Conservation (phyloP, 92 coral and sea anemone genomes). For the Anthopleura xanthogrammica region DNA sequence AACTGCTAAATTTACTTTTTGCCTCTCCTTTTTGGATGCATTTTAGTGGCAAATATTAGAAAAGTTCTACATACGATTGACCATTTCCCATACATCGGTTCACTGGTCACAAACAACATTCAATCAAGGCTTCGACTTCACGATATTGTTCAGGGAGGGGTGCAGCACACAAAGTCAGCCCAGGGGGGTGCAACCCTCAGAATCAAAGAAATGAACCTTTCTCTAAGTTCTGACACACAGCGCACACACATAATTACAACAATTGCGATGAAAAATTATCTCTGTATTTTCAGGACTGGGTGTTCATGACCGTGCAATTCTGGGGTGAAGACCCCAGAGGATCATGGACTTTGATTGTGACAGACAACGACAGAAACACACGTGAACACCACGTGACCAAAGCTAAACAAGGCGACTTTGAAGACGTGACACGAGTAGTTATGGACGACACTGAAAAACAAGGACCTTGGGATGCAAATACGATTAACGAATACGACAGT, state of each 20-base stretch:
- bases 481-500: conserved; percentile 31
- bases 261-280: not conserved
- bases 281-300: conserved; percentile 60
- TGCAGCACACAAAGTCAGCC: too few species aligned
- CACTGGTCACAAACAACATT: too few species aligned
- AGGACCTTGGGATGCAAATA: conserved; percentile 25
- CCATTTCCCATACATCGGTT: too few species aligned
- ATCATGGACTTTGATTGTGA: conserved; percentile 69
- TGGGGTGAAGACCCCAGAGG: conserved; percentile 93
- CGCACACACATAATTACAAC: not conserved
- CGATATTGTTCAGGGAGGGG: too few species aligned
- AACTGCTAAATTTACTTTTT: too few species aligned
- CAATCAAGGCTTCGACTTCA: too few species aligned
- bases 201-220: not conserved
- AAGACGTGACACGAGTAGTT: conserved; percentile 73
- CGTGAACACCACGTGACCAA: conserved; percentile 73
- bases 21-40: too few species aligned
- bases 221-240: too few species aligned
- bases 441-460: conserved; percentile 68
- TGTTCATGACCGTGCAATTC: conserved; percentile 83
- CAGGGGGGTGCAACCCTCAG: too few species aligned
- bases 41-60: too few species aligned
- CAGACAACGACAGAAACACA: conserved; percentile 83
- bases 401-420: conserved; percentile 68
- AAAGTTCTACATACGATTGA: too few species aligned